Evolutionary conservation across 2,797 vertebrate species (phyloP).

Genomic region (Australoheros facetus): DNA sequence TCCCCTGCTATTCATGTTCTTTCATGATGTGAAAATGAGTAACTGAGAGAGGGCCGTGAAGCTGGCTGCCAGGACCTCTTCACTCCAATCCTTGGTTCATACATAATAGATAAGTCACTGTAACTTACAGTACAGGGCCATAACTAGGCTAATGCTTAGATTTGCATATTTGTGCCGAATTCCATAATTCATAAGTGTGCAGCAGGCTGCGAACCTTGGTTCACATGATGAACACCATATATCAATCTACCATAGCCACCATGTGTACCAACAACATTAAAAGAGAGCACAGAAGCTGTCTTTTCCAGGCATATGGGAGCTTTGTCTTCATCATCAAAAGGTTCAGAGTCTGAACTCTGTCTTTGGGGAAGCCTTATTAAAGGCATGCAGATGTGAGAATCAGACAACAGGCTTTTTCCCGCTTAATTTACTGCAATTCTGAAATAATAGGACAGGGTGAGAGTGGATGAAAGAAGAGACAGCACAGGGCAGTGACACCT

Average conservation of each 20-base stretch:
- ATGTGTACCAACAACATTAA: constrained; percentile 27
- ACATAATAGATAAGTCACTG: constrained; percentile 81
- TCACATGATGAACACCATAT: constrained; percentile 48
- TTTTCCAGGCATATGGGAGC: constrained; percentile 14
- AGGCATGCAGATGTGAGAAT: constrained; percentile 49
- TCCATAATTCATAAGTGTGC: constrained; percentile 80
- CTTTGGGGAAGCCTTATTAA: constrained; percentile 57
- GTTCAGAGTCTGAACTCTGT: constrained; percentile 39
- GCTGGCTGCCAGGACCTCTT: constrained; percentile 66
- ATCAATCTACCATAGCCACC: constrained; percentile 30
- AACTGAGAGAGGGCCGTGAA: constrained; percentile 46
- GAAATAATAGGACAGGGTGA: constrained; percentile 47
- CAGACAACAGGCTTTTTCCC: constrained; percentile 50
- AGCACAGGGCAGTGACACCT: constrained; percentile 46
- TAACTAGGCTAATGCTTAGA: constrained; percentile 80
- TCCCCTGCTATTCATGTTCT: constrained; percentile 54
- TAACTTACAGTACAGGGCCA: constrained; percentile 77
- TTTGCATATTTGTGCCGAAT: constrained; percentile 80
- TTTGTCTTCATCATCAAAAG: constrained; percentile 62
- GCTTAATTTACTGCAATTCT: constrained; percentile 63
- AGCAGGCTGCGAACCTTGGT: constrained; percentile 60
- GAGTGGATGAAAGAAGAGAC: constrained; percentile 20
- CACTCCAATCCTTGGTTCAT: constrained; percentile 69
- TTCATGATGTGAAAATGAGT: constrained; percentile 65
- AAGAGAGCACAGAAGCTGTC: constrained; percentile 46